Evolutionary conservation across 2,888 invertebrate genomes (phyloP).

Genomic region (Netelia melanura): DNA sequence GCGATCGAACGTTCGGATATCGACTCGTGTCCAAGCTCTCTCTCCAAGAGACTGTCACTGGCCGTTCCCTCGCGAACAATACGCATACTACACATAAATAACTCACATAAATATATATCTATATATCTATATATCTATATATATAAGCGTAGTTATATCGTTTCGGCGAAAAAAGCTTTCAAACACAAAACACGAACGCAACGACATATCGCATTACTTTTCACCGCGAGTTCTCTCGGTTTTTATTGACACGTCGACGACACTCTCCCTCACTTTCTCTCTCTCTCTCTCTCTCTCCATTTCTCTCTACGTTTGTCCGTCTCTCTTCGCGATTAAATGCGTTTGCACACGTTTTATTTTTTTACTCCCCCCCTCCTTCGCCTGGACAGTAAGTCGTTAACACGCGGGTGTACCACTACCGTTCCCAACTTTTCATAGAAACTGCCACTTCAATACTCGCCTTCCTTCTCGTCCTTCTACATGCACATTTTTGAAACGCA

Average conservation of each 20-base stretch:
- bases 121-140: neutral
- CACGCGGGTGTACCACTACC: too few species aligned
- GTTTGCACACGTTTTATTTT: neutral
- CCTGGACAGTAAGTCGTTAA: too few species aligned
- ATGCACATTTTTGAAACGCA: too few species aligned
- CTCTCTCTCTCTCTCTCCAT: neutral
- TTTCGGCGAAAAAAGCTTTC: slow-evolving; percentile 43
- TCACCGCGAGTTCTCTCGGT: slow-evolving; percentile 14
- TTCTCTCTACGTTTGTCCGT: neutral
- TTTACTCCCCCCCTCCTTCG: neutral
- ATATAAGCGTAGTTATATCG: slow-evolving; percentile 13
- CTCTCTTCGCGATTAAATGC: slow-evolving; percentile 20
- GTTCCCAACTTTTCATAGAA: too few species aligned
- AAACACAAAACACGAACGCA: neutral
- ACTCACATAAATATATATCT: too few species aligned
- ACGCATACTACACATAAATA: neutral
- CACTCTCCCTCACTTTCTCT: slow-evolving; percentile 12
- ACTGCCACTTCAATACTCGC: too few species aligned
- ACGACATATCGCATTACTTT: slow-evolving; percentile 20
- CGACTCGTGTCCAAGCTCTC: slow-evolving; percentile 11
- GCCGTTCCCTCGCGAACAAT: slow-evolving; percentile 9
- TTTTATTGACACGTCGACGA: slow-evolving; percentile 46
- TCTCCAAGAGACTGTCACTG: slow-evolving; percentile 31
- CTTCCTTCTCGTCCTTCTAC: too few species aligned
- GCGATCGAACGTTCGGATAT: slow-evolving; percentile 40